Base-by-base conservation (phyloP, 2,113 vertebrate species). In the Nesogale talazaci region DNA sequence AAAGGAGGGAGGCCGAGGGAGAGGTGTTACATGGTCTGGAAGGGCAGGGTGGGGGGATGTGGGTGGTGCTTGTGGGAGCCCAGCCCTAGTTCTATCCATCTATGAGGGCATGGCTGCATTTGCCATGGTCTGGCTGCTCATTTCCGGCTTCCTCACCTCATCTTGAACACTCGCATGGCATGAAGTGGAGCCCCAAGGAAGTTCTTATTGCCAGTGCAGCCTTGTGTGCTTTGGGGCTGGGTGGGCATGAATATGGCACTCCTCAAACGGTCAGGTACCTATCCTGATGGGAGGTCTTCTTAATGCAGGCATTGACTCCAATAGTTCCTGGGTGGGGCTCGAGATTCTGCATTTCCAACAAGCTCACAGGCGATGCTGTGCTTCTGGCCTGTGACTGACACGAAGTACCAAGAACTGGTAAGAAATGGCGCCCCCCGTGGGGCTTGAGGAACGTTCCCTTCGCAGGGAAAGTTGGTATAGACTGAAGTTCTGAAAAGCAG, bases 321-420 rank as follows among this genome's bases (percentile, higher is more conserved):
- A 25, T 22, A 74, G 56, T 14, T 29, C 12, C 40, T 0, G 29
- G 59, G 36, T 7, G 16, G 72, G 84, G 69, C 36, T n/a, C 0
- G 36, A 52, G 67, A 34, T 77, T 57, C 56, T 63, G 93, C 25
- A 19, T 84, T 81, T 84, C 75, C 23, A 29, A 91, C n/a, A 69
- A 74, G 65, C 46, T 76, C 38, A 5, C 75, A 36, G 42, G 29
- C 38, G 56, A 15, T 38, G 40, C 22, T 22, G 42, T 38, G 40
- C 2, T 2, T 31, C 78, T 81, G 52, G 75, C n/a, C 29, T 0
- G 0, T 6, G 61, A 31, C 19, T 19, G n/a, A 76, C 2, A 57
- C 27, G 1, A 34, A 56, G 16, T 4, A 61, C 25, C 42, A 29
- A 36, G 69, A 57, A 25, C 72, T 16, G 27, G 74, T 38, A 22